Conservation (phyloP, 2,888 invertebrate genomes). For the Boloria euphrosyne region DNA sequence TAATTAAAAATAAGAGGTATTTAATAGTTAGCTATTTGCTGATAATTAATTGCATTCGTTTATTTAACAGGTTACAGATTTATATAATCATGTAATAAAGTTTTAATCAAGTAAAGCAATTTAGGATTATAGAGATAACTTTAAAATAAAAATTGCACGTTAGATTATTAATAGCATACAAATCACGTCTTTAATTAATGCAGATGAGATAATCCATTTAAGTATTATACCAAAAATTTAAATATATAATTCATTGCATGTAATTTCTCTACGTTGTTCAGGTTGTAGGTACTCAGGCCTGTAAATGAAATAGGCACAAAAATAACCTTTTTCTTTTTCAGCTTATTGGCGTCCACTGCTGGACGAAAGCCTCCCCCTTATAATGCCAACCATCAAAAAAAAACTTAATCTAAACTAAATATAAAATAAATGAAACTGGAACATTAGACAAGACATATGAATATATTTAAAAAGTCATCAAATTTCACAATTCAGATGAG, state of each 20-base stretch:
- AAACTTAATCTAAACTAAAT: no score
- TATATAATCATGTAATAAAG: conserved; percentile 14
- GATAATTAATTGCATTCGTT: neutral
- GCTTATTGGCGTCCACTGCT: no score
- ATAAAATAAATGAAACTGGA: conserved; percentile 12
- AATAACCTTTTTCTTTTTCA: no score
- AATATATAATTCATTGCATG: neutral
- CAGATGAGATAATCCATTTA: conserved; percentile 16
- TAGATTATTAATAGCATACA: conserved; percentile 7
- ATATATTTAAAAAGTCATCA: conserved; percentile 8
- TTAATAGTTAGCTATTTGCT: neutral
- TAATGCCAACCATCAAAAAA: no score
- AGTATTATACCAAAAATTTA: conserved; percentile 13
- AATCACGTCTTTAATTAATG: conserved; percentile 11
- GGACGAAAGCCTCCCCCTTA: no score
- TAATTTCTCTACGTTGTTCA: neutral
- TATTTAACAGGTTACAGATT: conserved; percentile 7
- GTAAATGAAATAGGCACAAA: no score
- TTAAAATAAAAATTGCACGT: conserved; percentile 8
- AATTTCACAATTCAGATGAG: conserved; percentile 11
- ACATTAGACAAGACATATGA: conserved; percentile 32
- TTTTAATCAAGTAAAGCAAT: conserved; percentile 13
- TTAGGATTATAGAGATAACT: conserved; percentile 12
- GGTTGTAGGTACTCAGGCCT: no score
- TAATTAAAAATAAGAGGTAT: conserved; percentile 10